phyloP scores from a whole-genome alignment of 2,888 invertebrate species.

The Agonopterix heracliana region DNA sequence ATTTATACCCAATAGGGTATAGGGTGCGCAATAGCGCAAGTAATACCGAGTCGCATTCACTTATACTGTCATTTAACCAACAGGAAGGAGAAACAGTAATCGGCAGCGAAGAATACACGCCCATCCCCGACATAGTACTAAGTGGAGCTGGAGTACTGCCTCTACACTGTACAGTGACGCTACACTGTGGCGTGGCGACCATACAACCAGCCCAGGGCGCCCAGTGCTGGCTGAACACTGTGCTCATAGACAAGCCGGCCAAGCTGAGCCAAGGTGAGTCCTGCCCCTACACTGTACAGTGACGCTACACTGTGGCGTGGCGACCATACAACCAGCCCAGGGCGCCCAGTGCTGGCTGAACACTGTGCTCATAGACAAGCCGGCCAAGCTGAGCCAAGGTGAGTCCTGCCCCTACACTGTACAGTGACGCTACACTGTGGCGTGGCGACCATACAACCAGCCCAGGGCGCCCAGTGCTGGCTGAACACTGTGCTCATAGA shows the following conservation, averaged over 20 bases:
- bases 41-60: too few relatives aligned
- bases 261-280: slow-evolving; percentile 74
- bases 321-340: slow-evolving; percentile 83
- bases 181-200: slow-evolving; percentile 83
- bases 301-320: slow-evolving; percentile 81
- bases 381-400: slow-evolving; percentile 77
- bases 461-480: slow-evolving; percentile 85
- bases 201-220: slow-evolving; percentile 83
- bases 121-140: slow-evolving; percentile 86
- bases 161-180: slow-evolving; percentile 85
- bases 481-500: slow-evolving; percentile 88
- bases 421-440: slow-evolving; percentile 82
- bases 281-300: slow-evolving; percentile 87
- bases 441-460: slow-evolving; percentile 84
- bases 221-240: slow-evolving; percentile 89
- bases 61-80: neutral
- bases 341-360: slow-evolving; percentile 89
- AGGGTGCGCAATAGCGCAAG: too few relatives aligned
- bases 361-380: slow-evolving; percentile 85
- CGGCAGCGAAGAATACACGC: slow-evolving; percentile 83
- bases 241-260: slow-evolving; percentile 85
- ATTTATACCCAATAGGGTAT: too few relatives aligned
- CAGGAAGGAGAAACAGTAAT: slow-evolving; percentile 91
- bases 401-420: slow-evolving; percentile 86
- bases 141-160: slow-evolving; percentile 85